A percentile compares a stretch with the other conserved stretches of the same genome.
These are phyloP conservation scores for Danio rerio DNA, from an alignment of 2,113 vertebrate species.

Conservation along the genomic window DNA sequence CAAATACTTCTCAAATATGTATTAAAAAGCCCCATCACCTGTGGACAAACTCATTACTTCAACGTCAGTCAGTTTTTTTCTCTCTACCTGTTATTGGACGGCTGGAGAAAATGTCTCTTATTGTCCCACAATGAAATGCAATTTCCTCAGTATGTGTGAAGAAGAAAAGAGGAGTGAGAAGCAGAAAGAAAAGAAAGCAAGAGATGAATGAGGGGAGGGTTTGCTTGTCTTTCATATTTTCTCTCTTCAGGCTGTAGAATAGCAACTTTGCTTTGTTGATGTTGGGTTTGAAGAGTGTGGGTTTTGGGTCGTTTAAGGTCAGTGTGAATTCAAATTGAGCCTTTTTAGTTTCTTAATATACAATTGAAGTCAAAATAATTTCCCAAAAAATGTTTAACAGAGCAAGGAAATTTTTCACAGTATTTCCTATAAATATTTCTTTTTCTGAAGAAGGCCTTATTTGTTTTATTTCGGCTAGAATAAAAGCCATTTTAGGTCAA, in stretches of 20 bases:
- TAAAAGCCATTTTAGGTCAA: no score
- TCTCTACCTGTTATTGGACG: neutral
- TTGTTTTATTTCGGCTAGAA: no score
- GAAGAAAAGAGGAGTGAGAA: neutral
- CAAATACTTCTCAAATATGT: constrained; percentile 4
- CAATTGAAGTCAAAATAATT: neutral
- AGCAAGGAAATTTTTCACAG: no score
- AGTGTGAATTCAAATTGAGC: neutral
- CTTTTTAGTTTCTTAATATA: neutral
- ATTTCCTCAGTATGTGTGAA: constrained; percentile 30
- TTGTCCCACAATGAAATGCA: constrained; percentile 12
- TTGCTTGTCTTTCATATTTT: neutral
- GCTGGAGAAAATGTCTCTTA: constrained; percentile 18
- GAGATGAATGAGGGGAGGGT: neutral
- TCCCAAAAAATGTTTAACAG: no score
- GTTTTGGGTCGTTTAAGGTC: neutral
- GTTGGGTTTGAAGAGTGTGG: neutral
- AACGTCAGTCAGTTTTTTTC: constrained; percentile 22
- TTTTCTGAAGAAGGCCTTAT: no score
- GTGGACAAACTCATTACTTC: neutral
- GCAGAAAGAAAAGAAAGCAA: neutral
- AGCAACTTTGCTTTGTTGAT: neutral
- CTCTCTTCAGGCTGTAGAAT: neutral
- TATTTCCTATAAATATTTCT: no score
- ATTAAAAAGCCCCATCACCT: neutral